Evolutionary conservation across 2,888 invertebrate genomes (phyloP), one percentile per base, ranked within the genome.

Genomic region (Drosophila imparisetae): DNA sequence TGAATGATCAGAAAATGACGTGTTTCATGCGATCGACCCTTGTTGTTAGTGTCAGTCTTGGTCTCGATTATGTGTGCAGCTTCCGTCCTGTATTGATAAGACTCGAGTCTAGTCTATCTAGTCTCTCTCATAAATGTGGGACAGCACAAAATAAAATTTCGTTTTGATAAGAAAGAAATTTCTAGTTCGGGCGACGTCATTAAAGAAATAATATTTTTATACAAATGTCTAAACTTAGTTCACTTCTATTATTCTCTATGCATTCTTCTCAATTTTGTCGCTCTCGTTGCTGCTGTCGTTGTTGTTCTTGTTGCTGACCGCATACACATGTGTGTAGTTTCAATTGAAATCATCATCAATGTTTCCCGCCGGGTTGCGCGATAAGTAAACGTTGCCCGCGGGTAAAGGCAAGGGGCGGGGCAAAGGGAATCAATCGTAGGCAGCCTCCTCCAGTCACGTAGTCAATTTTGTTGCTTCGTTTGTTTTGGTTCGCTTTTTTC

Each of bases 11-110:
- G 7, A 27, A n/a, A 32, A 62, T 85, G 89, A 89, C 89, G 84
- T 89, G 87, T 86, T 75, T 58, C 38, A 68, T 54, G 50, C 29
- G 53, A 59, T 70, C 61, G 11, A 4, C 42, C 38, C 24, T 27
- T 24, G 11, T 27, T 27, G 2, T 15, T 38, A 55, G 38, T 55
- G 8, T 10, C 4, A 18, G 34, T 18, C 6, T 36, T 54, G 36
- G 11, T 36, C 11, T 55, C n/a, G 32, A 13, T 29, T 29, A 4
- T 27, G 57, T n/a, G 30, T 62, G 57, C 74, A 62, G 75, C 74
- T 81, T 89, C 85, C 89, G 89, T 49, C 79, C 60, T 67, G 81
- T 73, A 66, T 71, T 89, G 84, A 85, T 85, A 85, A 85, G 75
- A 38, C 27, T 27, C 5, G 27, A 61, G 50, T 40, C 38, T 55